These are phyloP conservation scores for Engraulis encrasicolus DNA, from an alignment of 2,113 vertebrate genomes.

Conservation along the genomic window DNA sequence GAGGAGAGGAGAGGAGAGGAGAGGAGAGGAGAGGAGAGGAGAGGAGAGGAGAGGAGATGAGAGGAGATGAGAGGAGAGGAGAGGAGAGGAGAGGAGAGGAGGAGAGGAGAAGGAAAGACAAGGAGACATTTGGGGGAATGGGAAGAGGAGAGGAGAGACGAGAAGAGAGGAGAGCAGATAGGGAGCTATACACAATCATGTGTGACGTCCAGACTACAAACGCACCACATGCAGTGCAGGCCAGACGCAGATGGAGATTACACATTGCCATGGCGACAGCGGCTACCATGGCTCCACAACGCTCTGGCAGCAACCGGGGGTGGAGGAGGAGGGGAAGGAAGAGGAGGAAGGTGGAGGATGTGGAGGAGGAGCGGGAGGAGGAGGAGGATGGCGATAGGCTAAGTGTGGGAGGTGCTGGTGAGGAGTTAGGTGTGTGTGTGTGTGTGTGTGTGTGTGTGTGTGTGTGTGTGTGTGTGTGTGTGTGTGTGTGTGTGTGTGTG, in stretches of 20 bases:
- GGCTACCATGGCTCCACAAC: constrained; percentile 25
- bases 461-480: too few relatives aligned
- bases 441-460: too few relatives aligned
- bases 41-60: too few relatives aligned
- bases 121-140: neutral
- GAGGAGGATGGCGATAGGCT: too few relatives aligned
- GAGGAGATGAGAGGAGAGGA: too few relatives aligned
- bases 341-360: neutral
- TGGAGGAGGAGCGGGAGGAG: too few relatives aligned
- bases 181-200: neutral
- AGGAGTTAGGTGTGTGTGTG: neutral
- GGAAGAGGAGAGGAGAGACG: neutral
- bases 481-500: too few relatives aligned
- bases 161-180: neutral
- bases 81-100: too few relatives aligned
- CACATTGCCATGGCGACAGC: constrained; percentile 53
- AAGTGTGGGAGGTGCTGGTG: neutral
- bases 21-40: too few relatives aligned
- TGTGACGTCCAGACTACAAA: constrained; percentile 16
- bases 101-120: neutral
- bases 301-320: neutral
- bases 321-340: neutral
- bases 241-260: constrained; percentile 41
- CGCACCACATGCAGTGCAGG: constrained; percentile 27
- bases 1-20: too few relatives aligned